Evolutionary conservation across 2,888 invertebrate species (phyloP).

Genomic region (Atherix ibis): DNA sequence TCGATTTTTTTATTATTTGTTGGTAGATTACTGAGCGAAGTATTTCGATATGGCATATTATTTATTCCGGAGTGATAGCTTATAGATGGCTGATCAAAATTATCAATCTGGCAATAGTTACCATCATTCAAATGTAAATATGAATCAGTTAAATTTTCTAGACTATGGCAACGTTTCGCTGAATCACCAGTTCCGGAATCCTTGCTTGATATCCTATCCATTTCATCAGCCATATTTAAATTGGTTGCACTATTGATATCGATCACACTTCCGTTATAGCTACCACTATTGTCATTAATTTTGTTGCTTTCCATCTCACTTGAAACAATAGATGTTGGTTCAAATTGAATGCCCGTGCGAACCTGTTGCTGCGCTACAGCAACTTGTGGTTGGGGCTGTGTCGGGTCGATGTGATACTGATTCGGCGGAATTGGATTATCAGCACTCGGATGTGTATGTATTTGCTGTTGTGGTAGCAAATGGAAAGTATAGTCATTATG

Average conservation of each 20-base stretch:
- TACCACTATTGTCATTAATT: neutral
- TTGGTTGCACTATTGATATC: neutral
- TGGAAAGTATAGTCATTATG: too few species aligned
- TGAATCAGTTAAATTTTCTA: too few species aligned
- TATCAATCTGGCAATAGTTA: too few species aligned
- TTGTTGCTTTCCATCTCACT: neutral
- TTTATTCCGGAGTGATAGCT: too few species aligned
- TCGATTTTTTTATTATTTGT: neutral
- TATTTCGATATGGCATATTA: too few species aligned
- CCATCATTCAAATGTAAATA: too few species aligned
- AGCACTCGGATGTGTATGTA: neutral
- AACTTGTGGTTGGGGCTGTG: neutral
- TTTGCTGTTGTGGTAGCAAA: neutral
- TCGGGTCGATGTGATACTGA: neutral
- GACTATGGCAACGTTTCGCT: constrained; percentile 2
- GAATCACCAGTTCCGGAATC: constrained; percentile 4
- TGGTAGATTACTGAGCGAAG: too few species aligned
- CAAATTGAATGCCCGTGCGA: too few species aligned
- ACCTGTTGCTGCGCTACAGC: neutral
- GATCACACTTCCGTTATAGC: neutral
- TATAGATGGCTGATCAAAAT: too few species aligned
- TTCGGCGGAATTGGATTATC: neutral
- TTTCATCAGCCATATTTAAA: neutral
- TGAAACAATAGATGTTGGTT: too few species aligned
- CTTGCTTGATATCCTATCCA: constrained; percentile 2